Evolutionary conservation across 2,113 vertebrate genomes (phyloP).

Genomic region (Elgaria multicarinata): DNA sequence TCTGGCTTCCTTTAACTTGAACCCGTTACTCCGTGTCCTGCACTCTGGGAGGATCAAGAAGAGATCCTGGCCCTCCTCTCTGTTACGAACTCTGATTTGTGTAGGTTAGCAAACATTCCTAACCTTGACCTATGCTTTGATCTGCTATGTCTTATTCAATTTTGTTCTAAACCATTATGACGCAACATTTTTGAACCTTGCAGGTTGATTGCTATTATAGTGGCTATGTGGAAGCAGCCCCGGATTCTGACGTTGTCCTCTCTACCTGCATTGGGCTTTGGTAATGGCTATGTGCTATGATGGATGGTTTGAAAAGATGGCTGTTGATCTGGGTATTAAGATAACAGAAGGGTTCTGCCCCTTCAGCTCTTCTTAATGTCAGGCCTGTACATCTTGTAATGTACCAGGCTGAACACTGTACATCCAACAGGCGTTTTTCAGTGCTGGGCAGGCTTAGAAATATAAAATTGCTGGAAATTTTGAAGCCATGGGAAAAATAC

Average conservation of each 20-base stretch:
- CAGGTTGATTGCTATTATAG: slow-evolving; percentile 9
- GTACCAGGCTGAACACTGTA: background rate
- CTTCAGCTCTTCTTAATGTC: background rate
- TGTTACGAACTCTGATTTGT: background rate
- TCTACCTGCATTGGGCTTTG: slow-evolving; percentile 11
- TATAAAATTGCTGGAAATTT: no score
- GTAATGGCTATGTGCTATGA: background rate
- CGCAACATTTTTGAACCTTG: background rate
- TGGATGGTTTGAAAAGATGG: background rate
- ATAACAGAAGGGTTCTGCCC: background rate
- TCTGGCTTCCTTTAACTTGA: no score
- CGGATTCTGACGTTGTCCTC: background rate
- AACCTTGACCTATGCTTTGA: background rate
- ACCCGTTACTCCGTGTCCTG: no score
- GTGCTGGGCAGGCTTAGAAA: no score
- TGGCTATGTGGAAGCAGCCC: background rate
- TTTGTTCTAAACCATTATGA: background rate
- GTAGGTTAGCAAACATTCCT: background rate
- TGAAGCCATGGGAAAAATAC: no score
- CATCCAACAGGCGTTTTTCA: background rate
- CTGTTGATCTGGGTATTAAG: background rate
- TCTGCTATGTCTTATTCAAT: background rate
- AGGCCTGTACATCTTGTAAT: background rate
- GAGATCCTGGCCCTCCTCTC: background rate
- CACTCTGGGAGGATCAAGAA: no score